Percentiles rank a stretch among this genome's conserved stretches.
phyloP scores from a whole-genome alignment of 2,113 vertebrate species.

The Oncorhynchus nerka region DNA sequence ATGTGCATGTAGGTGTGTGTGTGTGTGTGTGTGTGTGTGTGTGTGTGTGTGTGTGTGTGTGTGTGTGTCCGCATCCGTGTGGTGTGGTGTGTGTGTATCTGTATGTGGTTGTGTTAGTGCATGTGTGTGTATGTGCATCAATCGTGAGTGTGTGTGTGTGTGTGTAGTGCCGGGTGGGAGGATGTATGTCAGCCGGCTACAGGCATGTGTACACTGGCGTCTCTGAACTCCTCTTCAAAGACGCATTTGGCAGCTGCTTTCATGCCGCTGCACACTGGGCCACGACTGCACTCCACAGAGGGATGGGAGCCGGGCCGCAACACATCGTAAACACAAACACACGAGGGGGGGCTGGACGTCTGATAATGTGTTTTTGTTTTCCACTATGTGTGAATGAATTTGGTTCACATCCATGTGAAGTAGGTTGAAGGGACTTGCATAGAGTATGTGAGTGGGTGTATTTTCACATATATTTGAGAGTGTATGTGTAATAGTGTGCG shows the following conservation, averaged over 20 bases:
- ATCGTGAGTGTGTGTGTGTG: not conserved
- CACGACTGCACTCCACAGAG: constrained; percentile 36
- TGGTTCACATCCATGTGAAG: too few species aligned
- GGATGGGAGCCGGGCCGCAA: not conserved
- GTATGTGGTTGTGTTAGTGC: too few species aligned
- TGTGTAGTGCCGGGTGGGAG: constrained; percentile 22
- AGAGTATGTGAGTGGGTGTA: not conserved
- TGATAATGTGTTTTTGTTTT: too few species aligned
- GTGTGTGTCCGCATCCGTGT: too few species aligned
- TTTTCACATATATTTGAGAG: not conserved
- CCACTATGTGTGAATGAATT: too few species aligned
- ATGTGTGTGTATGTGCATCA: too few species aligned
- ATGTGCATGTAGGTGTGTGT: not conserved
- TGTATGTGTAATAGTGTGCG: not conserved
- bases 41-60: not conserved
- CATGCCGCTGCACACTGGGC: constrained; percentile 35
- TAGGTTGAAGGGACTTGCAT: too few species aligned
- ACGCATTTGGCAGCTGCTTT: constrained; percentile 41
- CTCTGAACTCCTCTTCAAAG: constrained; percentile 61
- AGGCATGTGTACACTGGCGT: constrained; percentile 14
- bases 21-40: not conserved
- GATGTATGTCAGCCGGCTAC: constrained; percentile 32
- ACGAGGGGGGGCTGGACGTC: not conserved
- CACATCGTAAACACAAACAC: constrained; percentile 10
- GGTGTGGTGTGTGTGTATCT: too few species aligned